Conservation (phyloP, 2,888 invertebrate genomes). For the Agapetus fuscipes region DNA sequence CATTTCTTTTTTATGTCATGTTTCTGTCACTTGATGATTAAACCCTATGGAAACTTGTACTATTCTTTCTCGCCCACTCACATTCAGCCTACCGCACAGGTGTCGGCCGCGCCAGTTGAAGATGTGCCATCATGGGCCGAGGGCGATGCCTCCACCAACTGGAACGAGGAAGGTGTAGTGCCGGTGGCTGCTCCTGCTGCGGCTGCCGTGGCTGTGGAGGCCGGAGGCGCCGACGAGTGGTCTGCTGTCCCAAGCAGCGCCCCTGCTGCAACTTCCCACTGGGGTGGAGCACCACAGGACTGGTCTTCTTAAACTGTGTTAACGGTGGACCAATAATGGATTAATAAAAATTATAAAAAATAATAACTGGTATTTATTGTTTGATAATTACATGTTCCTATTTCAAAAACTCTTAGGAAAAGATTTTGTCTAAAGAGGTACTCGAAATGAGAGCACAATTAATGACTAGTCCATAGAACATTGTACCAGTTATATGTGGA, state of each 20-base stretch:
- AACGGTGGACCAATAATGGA: no score
- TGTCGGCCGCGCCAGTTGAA: conserved; percentile 26
- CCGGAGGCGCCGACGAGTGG: conserved; percentile 32
- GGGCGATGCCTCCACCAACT: conserved; percentile 40
- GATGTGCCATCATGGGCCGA: conserved; percentile 53
- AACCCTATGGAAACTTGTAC: conserved; percentile 1
- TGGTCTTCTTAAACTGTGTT: conserved; percentile 32
- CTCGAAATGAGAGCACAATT: no score
- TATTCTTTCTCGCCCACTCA: conserved; percentile 26
- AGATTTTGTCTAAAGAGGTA: no score
- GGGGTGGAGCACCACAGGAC: conserved; percentile 51
- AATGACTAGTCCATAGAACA: no score
- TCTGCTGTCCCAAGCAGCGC: conserved; percentile 30
- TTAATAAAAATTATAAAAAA: no score
- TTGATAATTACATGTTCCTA: no score
- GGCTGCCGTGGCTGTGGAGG: conserved; percentile 28
- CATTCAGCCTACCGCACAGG: no score
- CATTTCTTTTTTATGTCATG: no score
- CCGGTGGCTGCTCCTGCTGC: conserved; percentile 28
- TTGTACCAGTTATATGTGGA: no score
- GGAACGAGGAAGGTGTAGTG: conserved; percentile 41
- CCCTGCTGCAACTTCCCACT: conserved; percentile 38
- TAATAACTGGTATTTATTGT: no score
- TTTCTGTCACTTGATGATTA: neutral
- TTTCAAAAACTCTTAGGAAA: no score